Base-by-base conservation (phyloP, 2,113 vertebrate genomes). In the Oreotrochilus melanogaster region DNA sequence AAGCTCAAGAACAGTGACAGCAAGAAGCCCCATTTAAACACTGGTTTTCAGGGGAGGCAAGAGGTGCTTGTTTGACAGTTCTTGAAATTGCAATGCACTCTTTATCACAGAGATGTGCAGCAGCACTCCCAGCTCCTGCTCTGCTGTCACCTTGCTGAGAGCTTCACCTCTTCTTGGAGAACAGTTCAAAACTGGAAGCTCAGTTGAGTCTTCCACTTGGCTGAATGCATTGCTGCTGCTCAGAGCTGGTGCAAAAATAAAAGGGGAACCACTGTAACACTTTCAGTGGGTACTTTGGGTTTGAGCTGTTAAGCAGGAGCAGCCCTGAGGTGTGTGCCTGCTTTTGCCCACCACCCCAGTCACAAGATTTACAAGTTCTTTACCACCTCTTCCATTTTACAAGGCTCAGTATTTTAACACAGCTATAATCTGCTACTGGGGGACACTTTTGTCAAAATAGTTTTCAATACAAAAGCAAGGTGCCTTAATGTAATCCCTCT, bases 51-150 rank as follows among this genome's bases (percentile, higher is more conserved):
- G 85, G 0, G 1, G 45, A 43, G 47, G 86, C 66, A 21, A 53
- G 76, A 91, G 86, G 83, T 11, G 48, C 69, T 79, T 69, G 45
- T 88, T 39, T 71, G 85, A 54, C 93, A 88, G 70, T 84, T 91
- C 84, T 74, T 54, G 61, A 9, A 39, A 16, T 57, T 18, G 92
- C 92, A 71, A 65, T 8, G 74, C 70, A 7, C 57, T 66, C 42
- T 47, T 31, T 35, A 60, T 23, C 60, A 45, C 0, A 0, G 43
- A 64, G 62, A 64, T 58, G 67, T 10, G 69, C 81, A 62, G 89
- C 54, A 25, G 19, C 43, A 18, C 64, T 5, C 2, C 2, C 7
- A 37, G 86, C 43, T 58, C 79, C 86, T 4, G 4, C 78, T 53
- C 66, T 5, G 72, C 89, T 48, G 56, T 73, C 82, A 73, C 82